Evolutionary conservation across 2,797 vertebrate species (phyloP), one percentile per base, ranked within the genome.

Genomic region (Pseudochaenichthys georgianus): DNA sequence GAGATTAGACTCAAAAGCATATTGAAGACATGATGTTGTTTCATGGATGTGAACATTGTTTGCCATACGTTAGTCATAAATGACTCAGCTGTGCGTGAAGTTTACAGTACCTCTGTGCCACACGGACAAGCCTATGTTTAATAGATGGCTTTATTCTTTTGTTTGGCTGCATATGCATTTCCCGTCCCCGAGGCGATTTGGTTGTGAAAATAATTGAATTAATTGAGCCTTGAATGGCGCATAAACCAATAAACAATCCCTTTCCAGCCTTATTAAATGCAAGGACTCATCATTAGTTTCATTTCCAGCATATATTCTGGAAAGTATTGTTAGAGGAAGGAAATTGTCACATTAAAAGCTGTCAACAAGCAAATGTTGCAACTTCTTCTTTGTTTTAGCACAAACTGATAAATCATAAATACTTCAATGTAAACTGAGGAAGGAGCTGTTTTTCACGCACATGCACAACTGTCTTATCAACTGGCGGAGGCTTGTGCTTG

Each of bases 401-500:
- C 4, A 43, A 28, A 17, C 16, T 43, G 8, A 59, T 38, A 5
- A 63, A 23, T 46, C n/a, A 67, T 64, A 17, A 13, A 28, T 55
- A 34, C 48, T 73, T 67, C 61, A 38, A 42, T 64, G 48, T 65
- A 68, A 80, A 77, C 53, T 70, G 54, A 59, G 60, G 17, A 75
- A 79, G 73, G 55, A 80, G 69, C 50, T 73, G 69, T 75, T 61
- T 73, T 64, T 78, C 78, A 66, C 5, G 43, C 81, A 60, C 62
- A 70, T 45, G 54, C 66, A 81, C 84, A 74, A 75, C 85, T 73
- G 77, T 83, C 88, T 80, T 72, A 61, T 89, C 81, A 73, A 53
- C 55, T 21, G 13, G 63, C 13, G 1, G 43, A 68, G 63, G 8
- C 82, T 82, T 41, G 75, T 70, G 70, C 79, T 73, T 81, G 73